phyloP scores from a whole-genome alignment of 2,113 vertebrate species.

The Heterochromis multidens region DNA sequence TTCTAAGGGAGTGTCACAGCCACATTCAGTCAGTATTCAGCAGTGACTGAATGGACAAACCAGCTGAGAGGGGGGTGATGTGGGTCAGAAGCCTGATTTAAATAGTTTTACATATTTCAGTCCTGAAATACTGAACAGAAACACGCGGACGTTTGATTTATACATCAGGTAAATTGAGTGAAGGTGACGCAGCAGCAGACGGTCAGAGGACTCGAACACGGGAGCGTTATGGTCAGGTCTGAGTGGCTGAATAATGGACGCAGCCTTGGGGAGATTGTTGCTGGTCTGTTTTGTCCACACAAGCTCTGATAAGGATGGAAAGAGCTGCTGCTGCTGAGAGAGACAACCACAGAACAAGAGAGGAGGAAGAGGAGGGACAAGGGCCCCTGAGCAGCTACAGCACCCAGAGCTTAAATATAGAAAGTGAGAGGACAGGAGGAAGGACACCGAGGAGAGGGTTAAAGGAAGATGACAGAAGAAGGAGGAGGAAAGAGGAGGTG shows the following conservation, averaged over 20 bases:
- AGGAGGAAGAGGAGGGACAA: neutral
- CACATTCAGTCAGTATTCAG: too few species aligned
- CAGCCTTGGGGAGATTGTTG: neutral
- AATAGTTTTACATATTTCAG: neutral
- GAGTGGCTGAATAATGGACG: neutral
- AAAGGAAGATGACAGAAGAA: too few species aligned
- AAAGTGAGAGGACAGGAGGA: neutral
- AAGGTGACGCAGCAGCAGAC: neutral
- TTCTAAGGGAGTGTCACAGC: too few species aligned
- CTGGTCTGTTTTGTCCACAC: neutral
- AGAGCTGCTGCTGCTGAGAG: neutral
- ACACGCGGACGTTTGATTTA: too few species aligned
- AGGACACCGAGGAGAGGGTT: neutral
- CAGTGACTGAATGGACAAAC: neutral
- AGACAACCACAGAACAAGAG: neutral
- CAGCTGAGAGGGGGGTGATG: neutral
- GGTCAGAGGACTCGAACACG: neutral
- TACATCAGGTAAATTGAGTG: too few species aligned
- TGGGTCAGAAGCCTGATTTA: too few species aligned
- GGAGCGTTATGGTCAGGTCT: neutral
- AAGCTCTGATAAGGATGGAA: neutral
- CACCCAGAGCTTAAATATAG: neutral
- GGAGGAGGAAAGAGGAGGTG: neutral
- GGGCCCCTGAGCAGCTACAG: accelerated
- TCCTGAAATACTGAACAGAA: neutral